phyloP scores from a whole-genome alignment of 2,888 invertebrate genomes.

The Volucella inanis region DNA sequence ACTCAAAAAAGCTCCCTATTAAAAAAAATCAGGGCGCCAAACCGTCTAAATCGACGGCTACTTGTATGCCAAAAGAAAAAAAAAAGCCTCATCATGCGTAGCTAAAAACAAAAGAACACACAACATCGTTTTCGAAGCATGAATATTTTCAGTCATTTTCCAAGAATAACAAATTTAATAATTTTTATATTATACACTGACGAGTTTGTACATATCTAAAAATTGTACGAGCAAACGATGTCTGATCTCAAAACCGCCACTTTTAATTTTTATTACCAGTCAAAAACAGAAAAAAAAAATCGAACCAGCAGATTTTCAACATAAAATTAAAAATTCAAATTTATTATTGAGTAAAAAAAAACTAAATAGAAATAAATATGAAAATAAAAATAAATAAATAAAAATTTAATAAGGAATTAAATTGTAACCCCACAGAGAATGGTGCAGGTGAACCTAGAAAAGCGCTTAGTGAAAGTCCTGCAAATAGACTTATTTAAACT shows the following conservation, averaged over 20 bases:
- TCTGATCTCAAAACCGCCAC: slow-evolving; percentile 44
- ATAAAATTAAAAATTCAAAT: slow-evolving; percentile 25
- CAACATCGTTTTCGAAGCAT: slow-evolving; percentile 40
- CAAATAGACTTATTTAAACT: slow-evolving; percentile 44
- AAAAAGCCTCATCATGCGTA: slow-evolving; percentile 38
- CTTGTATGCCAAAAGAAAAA: slow-evolving; percentile 12
- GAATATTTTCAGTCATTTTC: slow-evolving; percentile 55
- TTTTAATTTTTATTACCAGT: slow-evolving; percentile 65
- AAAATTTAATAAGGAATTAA: not conserved
- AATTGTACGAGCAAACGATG: slow-evolving; percentile 31
- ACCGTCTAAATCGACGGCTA: slow-evolving; percentile 53
- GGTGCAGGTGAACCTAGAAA: slow-evolving; percentile 16
- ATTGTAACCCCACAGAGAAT: not conserved
- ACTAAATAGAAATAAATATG: not conserved
- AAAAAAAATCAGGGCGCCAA: slow-evolving; percentile 66
- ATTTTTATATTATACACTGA: slow-evolving; percentile 49
- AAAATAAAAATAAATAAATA: slow-evolving; percentile 9
- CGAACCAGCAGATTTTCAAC: not conserved
- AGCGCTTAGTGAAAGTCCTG: slow-evolving; percentile 14
- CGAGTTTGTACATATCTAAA: slow-evolving; percentile 54
- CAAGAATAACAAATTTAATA: slow-evolving; percentile 50
- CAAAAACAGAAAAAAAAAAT: slow-evolving; percentile 31
- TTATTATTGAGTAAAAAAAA: slow-evolving; percentile 14
- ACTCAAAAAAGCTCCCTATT: slow-evolving; percentile 11
- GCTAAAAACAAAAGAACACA: slow-evolving; percentile 19